Evolutionary conservation across 2,888 invertebrate genomes (phyloP).

Genomic region (Netelia inedita): DNA sequence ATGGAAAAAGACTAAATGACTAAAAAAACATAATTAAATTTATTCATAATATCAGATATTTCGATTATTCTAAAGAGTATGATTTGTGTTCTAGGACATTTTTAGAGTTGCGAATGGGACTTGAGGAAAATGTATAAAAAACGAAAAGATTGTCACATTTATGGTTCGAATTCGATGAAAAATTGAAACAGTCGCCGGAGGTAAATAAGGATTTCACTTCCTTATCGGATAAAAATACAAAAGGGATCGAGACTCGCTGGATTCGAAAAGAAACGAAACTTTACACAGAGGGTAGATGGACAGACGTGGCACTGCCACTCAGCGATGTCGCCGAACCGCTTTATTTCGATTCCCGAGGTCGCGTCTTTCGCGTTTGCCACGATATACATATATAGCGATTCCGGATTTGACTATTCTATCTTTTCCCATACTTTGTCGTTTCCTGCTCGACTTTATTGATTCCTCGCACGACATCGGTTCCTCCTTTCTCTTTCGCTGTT

Average conservation of each 20-base stretch:
- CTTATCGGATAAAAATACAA: not conserved
- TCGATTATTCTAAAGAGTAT: too few species aligned
- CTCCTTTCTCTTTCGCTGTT: slow-evolving; percentile 12
- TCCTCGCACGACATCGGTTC: slow-evolving; percentile 57
- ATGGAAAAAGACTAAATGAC: too few species aligned
- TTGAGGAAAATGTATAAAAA: too few species aligned
- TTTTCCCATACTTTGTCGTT: slow-evolving; percentile 22
- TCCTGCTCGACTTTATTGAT: slow-evolving; percentile 62
- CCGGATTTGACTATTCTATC: not conserved
- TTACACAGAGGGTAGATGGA: slow-evolving; percentile 56
- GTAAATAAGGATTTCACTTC: not conserved
- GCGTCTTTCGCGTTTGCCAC: slow-evolving; percentile 49
- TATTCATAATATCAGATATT: too few species aligned
- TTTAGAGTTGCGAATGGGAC: too few species aligned
- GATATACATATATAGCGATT: slow-evolving; percentile 1
- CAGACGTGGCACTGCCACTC: slow-evolving; percentile 72
- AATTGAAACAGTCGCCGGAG: not conserved
- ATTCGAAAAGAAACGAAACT: slow-evolving; percentile 33
- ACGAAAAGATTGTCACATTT: too few species aligned
- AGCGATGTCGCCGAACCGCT: slow-evolving; percentile 78
- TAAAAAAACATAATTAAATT: too few species aligned
- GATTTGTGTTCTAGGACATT: too few species aligned
- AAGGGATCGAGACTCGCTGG: not conserved
- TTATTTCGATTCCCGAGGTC: slow-evolving; percentile 72
- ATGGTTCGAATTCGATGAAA: too few species aligned